phyloP scores from a whole-genome alignment of 1,140 invertebrate genomes.

The Neodiprion virginianus region DNA sequence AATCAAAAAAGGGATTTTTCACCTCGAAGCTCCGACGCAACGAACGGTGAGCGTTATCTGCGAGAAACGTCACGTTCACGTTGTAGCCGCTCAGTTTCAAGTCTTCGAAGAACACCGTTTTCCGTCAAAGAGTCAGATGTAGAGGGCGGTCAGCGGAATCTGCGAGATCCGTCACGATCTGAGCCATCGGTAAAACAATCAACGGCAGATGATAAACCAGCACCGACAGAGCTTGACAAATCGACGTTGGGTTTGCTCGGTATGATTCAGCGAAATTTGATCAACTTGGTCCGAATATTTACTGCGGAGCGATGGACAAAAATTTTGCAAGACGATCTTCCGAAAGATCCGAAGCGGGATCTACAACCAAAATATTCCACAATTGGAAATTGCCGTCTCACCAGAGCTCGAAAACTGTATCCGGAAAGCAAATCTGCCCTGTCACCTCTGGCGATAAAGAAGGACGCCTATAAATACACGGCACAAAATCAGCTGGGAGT shows the following conservation, averaged over 20 bases:
- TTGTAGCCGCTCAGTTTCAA: not conserved
- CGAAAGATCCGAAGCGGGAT: not conserved
- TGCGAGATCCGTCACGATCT: conserved; percentile 22
- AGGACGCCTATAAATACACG: not conserved
- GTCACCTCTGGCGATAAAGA: not conserved
- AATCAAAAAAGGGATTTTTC: not conserved
- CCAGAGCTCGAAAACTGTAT: not conserved
- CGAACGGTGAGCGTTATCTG: conserved; percentile 3
- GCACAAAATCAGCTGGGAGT: conserved; percentile 7
- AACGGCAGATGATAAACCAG: not conserved
- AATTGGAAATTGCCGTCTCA: not conserved
- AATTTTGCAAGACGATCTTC: not conserved
- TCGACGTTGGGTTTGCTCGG: not conserved
- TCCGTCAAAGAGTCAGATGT: not conserved
- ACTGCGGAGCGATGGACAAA: not conserved
- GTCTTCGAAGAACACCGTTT: not conserved
- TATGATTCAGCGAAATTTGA: not conserved
- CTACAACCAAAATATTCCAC: not conserved
- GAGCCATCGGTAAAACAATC: not conserved
- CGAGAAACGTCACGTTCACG: conserved; percentile 3
- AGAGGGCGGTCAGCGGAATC: conserved; percentile 2
- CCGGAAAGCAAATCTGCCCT: not conserved
- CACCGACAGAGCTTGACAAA: not conserved
- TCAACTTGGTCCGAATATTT: not conserved
- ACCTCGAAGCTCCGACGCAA: not conserved